Evolutionary conservation across 2,797 vertebrate species (phyloP).

Genomic region (Gobio occitaniae): DNA sequence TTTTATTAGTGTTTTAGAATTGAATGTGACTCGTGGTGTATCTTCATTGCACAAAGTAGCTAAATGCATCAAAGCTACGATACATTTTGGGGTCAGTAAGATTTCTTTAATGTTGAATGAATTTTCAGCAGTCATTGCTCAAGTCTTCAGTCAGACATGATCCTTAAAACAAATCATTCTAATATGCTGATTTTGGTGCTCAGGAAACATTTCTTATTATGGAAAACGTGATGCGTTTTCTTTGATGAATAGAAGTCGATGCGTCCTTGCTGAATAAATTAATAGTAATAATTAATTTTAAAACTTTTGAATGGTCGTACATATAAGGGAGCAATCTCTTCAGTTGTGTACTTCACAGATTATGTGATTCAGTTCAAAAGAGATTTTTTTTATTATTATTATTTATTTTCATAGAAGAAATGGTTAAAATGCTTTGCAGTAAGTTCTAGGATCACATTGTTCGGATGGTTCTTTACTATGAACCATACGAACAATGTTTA

Average conservation of each 20-base stretch:
- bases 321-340: too few relatives aligned
- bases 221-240: background rate
- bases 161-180: background rate
- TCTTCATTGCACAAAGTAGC: background rate
- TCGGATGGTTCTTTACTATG: background rate
- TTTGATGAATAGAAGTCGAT: background rate
- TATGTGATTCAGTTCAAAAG: constrained; percentile 18
- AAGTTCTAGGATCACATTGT: background rate
- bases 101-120: background rate
- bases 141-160: background rate
- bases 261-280: background rate
- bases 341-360: background rate
- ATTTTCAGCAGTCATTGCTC: background rate
- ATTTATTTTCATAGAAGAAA: background rate
- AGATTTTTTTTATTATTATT: background rate
- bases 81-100: background rate
- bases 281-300: too few relatives aligned
- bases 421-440: background rate
- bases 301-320: background rate
- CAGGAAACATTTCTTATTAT: background rate
- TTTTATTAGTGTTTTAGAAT: background rate
- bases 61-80: background rate
- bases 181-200: background rate
- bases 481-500: background rate
- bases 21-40: background rate